phyloP scores from a whole-genome alignment of 35 echinoderm and acorn worm species.

The Ophiothrix spiculata region DNA sequence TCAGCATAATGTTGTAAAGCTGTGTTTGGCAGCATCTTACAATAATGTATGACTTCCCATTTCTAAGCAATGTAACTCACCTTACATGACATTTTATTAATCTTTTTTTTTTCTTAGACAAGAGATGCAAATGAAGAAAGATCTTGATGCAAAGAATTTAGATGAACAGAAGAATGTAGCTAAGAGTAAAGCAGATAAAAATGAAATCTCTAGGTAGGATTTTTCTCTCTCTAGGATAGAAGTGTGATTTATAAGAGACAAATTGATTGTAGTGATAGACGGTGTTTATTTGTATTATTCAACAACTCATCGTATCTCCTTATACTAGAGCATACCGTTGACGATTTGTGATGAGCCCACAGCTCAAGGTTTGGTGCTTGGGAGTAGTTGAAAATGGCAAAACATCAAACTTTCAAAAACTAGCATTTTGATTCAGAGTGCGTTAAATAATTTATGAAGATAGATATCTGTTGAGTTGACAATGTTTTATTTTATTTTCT shows the following conservation, averaged over 20 bases:
- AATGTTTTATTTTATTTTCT: too few relatives aligned
- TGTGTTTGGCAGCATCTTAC: neutral
- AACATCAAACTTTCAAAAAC: too few relatives aligned
- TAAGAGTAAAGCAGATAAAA: slow-evolving; percentile 59
- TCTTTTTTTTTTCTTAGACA: slow-evolving; percentile 45
- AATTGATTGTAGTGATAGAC: neutral
- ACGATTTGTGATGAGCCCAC: too few relatives aligned
- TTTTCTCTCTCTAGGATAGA: neutral
- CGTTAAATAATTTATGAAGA: too few relatives aligned
- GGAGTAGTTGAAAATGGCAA: too few relatives aligned
- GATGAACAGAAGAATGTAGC: slow-evolving; percentile 62
- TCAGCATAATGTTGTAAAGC: neutral
- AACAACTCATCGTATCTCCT: too few relatives aligned
- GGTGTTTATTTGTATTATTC: too few relatives aligned
- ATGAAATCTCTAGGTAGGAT: slow-evolving; percentile 71
- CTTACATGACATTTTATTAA: neutral
- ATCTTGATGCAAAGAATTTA: slow-evolving; percentile 58
- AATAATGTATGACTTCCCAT: neutral
- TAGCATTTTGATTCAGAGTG: too few relatives aligned
- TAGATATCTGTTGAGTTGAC: too few relatives aligned
- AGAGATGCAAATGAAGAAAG: slow-evolving; percentile 67
- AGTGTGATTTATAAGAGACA: neutral
- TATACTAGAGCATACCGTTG: too few relatives aligned
- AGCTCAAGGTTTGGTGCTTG: too few relatives aligned
- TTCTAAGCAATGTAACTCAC: neutral